Percentiles rank a stretch among this genome's conserved stretches.
Conservation (phyloP, 2,888 invertebrate species). For the Tetramorium bicarinatum region DNA sequence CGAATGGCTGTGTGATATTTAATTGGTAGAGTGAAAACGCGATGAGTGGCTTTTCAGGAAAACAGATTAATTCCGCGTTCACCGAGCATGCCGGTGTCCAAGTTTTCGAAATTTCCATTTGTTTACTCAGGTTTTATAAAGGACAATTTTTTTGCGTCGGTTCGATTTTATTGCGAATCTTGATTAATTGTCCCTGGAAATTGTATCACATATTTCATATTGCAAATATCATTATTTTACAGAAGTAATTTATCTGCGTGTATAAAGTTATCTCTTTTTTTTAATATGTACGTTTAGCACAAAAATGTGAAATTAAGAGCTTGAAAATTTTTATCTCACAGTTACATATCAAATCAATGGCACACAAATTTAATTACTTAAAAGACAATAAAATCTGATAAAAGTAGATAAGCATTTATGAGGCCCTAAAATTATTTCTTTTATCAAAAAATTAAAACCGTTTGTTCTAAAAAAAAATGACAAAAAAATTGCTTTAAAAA, state of each 20-base stretch:
- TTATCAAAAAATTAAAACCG: not conserved
- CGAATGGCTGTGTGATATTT: conserved; percentile 49
- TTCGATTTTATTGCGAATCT: not conserved
- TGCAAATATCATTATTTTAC: conserved; percentile 6
- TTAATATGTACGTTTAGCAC: not conserved
- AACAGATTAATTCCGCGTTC: conserved; percentile 44
- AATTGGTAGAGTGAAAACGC: conserved; percentile 37
- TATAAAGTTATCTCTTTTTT: not conserved
- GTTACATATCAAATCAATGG: not conserved
- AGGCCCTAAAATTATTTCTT: not conserved
- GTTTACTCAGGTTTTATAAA: conserved; percentile 30
- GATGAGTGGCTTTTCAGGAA: conserved; percentile 53
- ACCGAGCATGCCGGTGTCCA: conserved; percentile 16
- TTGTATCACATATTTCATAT: conserved; percentile 17
- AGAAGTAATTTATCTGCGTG: not conserved
- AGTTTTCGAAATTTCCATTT: conserved; percentile 42
- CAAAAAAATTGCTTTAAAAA: not conserved
- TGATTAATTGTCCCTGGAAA: conserved; percentile 6
- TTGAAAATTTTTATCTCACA: not conserved
- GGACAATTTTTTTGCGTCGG: not conserved
- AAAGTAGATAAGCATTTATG: not conserved
- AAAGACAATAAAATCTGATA: not conserved
- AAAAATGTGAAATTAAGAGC: not conserved
- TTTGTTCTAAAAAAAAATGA: conserved; percentile 9
- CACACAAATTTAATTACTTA: not conserved